A percentile compares a stretch with the other conserved stretches of the same genome.
These are phyloP conservation scores for Euphonia xanthogaster DNA, from an alignment of 2,797 vertebrate genomes.

Conservation along the genomic window DNA sequence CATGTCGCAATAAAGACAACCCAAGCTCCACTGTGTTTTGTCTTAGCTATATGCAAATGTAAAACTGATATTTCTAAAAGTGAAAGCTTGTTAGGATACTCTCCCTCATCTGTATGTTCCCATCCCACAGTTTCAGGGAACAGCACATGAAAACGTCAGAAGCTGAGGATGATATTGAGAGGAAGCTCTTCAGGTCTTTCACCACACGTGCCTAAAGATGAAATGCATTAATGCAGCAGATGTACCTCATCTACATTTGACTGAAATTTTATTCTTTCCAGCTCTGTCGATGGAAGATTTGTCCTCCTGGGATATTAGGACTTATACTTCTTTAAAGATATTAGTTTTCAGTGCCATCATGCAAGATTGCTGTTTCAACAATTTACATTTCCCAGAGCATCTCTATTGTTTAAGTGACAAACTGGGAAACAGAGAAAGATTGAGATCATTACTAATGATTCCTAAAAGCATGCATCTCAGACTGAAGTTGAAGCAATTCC, in stretches of 20 bases:
- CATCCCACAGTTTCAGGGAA: constrained; percentile 46
- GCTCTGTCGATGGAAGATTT: constrained; percentile 14
- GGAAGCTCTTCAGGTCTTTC: constrained; percentile 52
- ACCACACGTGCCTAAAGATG: constrained; percentile 1
- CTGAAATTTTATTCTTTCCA: constrained; percentile 44
- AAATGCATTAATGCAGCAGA: constrained; percentile 35
- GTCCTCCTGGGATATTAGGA: constrained; percentile 24
- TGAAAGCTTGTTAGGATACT: neutral
- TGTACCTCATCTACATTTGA: constrained; percentile 32
- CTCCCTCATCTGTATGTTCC: constrained; percentile 36
- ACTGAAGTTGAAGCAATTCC: neutral
- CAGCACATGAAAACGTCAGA: constrained; percentile 24
- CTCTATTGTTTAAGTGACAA: constrained; percentile 34
- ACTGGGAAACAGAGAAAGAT: constrained; percentile 15
- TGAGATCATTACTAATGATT: neutral
- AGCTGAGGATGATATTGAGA: constrained; percentile 49
- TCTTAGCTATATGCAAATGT: neutral
- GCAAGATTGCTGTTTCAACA: constrained; percentile 22
- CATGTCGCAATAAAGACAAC: neutral
- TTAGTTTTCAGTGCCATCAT: constrained; percentile 11
- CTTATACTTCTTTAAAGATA: constrained; percentile 10
- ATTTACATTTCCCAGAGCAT: neutral
- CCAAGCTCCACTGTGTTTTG: neutral
- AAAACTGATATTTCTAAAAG: neutral
- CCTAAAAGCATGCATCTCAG: constrained; percentile 12